phyloP scores from a whole-genome alignment of 2,888 invertebrate genomes.

The Uropetala carovei region DNA sequence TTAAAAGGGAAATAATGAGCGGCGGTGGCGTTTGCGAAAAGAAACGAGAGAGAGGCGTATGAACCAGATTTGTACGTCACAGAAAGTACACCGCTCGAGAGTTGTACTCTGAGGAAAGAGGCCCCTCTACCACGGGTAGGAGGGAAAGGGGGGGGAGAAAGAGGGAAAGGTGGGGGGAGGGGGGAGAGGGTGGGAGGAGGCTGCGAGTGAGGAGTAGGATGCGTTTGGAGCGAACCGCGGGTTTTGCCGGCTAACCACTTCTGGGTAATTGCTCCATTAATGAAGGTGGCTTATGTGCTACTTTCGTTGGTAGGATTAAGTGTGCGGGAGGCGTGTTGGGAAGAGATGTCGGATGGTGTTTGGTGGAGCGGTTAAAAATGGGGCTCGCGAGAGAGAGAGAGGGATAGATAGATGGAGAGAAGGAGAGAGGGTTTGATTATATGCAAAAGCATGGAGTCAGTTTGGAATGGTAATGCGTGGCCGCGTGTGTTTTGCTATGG shows the following conservation, averaged over 20 bases:
- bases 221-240: background rate
- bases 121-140: background rate
- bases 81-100: too few species aligned
- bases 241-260: background rate
- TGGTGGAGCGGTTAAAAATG: background rate
- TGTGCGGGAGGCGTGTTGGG: background rate
- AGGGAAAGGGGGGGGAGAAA: background rate
- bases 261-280: constrained; percentile 59
- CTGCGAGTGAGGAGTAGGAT: background rate
- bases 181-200: background rate
- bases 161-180: background rate
- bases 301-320: background rate
- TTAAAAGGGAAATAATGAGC: too few species aligned
- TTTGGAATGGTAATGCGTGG: constrained; percentile 31
- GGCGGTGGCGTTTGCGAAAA: too few species aligned
- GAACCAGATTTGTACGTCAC: too few species aligned
- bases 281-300: background rate
- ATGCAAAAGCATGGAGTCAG: constrained; percentile 56
- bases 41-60: too few species aligned
- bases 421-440: background rate
- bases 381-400: background rate
- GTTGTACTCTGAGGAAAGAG: too few species aligned
- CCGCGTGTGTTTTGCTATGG: constrained; percentile 1
- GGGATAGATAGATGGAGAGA: background rate
- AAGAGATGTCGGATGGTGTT: constrained; percentile 22